Evolutionary conservation across 2,888 invertebrate species (phyloP), one percentile per base, ranked within the genome.

Genomic region (Meteorus colon): DNA sequence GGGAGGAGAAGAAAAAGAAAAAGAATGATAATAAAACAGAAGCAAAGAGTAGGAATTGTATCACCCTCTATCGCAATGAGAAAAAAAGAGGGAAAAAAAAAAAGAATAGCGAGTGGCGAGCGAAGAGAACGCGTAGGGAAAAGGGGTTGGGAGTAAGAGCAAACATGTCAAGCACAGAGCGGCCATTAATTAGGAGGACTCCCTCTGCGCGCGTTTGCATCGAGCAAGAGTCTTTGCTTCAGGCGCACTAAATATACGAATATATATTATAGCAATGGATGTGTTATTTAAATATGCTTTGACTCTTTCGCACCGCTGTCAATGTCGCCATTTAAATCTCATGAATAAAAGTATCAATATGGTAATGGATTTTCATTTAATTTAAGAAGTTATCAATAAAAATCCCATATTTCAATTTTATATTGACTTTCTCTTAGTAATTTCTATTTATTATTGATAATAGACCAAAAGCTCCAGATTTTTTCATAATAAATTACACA

Each of bases 121-220:
- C 41, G 27, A 27, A n/a, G 37, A 45, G 68, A 51, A 41, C 41
- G 55, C 41, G 55, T 68, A 68, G 29, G 16, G 5, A 37, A 73
- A 85, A 88, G 87, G 88, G 88, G 85, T 88, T 86, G 87, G 83
- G 75, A 79, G 76, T 78, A 84, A 86, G 86, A 85, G 88, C 86
- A 89, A 89, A 89, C 88, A 89, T 89, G 89, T 89, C 89, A 89
- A 86, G 84, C 84, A 84, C 89, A 89, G 88, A 84, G 81, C 84
- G 83, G 83, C 87, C 87, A 88, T 89, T 89, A 89, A 89, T 89
- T 89, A 89, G 87, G 85, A 86, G 14, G 83, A 86, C 85, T 79
- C 74, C 77, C 77, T 55, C 79, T 67, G 75, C 60, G 45, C 63
- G 27, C 55, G 73, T 69, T 45, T 51, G 31, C 68, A 45, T 41